Evolutionary conservation across 2,888 invertebrate species (phyloP).

Genomic region (Lamellibrachia satsuma): DNA sequence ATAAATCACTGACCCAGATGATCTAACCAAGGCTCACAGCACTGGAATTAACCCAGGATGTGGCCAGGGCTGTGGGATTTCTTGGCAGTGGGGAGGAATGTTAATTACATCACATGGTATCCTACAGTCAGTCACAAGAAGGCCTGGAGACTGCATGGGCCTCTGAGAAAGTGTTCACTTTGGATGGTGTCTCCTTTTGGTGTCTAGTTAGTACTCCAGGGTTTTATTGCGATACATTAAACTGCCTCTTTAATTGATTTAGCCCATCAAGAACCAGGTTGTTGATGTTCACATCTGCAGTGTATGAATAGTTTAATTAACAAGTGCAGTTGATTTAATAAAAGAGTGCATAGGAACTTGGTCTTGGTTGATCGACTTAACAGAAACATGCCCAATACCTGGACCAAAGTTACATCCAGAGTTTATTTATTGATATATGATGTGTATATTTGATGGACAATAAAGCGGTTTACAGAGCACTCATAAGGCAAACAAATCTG

Average conservation of each 20-base stretch:
- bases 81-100: background rate
- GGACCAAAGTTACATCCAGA: background rate
- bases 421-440: background rate
- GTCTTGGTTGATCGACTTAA: background rate
- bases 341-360: background rate
- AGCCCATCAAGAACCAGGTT: too few species aligned
- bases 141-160: background rate
- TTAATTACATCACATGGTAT: background rate
- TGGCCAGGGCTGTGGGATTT: background rate
- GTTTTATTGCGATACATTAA: background rate
- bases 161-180: background rate
- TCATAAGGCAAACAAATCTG: background rate
- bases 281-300: too few species aligned
- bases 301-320: too few species aligned
- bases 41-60: background rate
- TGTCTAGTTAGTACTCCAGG: background rate
- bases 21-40: background rate
- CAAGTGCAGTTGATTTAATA: too few species aligned
- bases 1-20: background rate
- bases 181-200: background rate
- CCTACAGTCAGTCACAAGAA: background rate
- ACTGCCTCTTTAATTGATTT: too few species aligned
- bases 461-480: background rate
- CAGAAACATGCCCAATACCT: background rate
- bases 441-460: background rate